These are phyloP conservation scores for Melieria omissa DNA, from an alignment of 2,888 invertebrate genomes.

Conservation along the genomic window DNA sequence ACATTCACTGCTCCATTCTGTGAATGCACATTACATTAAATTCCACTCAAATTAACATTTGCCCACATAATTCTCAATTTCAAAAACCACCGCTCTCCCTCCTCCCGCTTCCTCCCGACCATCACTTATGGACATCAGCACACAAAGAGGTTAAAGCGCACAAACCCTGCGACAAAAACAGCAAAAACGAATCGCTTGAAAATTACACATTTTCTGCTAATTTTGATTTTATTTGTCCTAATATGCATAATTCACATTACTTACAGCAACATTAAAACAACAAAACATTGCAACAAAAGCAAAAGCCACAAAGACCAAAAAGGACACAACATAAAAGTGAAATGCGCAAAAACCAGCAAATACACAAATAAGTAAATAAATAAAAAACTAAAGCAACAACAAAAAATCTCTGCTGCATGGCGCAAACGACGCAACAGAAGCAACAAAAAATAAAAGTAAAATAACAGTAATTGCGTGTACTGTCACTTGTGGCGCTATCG, in stretches of 20 bases:
- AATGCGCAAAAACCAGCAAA: conserved; percentile 12
- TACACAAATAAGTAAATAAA: conserved; percentile 1
- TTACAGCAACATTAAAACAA: background rate
- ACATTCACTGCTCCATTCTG: no score
- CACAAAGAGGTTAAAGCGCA: no score
- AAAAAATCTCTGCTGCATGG: conserved; percentile 10
- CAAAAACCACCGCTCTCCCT: no score
- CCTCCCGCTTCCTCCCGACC: no score
- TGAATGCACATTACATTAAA: no score
- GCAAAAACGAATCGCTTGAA: background rate
- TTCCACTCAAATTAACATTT: no score
- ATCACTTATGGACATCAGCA: no score
- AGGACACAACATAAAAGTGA: background rate
- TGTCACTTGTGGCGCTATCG: conserved; percentile 16
- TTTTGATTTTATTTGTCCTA: conserved; percentile 14
- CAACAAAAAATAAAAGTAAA: background rate
- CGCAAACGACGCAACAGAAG: background rate
- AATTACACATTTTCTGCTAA: conserved; percentile 20
- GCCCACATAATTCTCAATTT: no score
- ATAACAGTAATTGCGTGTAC: conserved; percentile 23
- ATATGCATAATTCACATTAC: conserved; percentile 12
- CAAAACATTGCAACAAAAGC: background rate
- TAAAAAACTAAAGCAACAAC: conserved; percentile 1
- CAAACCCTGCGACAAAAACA: no score
- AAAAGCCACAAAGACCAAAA: conserved; percentile 1